Percentiles rank a stretch among this genome's conserved stretches.
phyloP scores from a whole-genome alignment of 2,797 vertebrate genomes.

The Hypotaenidia okinawae region DNA sequence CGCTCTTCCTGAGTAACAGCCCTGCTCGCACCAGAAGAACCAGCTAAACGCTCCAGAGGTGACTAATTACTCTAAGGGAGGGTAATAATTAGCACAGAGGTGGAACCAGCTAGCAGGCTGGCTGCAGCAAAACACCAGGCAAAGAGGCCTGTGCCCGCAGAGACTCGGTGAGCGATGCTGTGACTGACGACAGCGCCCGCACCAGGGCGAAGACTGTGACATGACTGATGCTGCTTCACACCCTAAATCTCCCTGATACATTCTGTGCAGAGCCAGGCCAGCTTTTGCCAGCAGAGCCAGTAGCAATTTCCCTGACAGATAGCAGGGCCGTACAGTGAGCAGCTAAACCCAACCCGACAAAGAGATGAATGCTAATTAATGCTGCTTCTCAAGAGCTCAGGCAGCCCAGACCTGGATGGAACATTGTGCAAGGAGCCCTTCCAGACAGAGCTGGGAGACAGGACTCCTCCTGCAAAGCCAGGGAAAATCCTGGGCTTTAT shows the following conservation, averaged over 20 bases:
- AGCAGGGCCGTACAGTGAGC: background rate
- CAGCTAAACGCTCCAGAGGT: background rate
- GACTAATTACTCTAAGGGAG: background rate
- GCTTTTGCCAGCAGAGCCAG: background rate
- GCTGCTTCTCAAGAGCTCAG: background rate
- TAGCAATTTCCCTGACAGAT: background rate
- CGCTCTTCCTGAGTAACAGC: fast-evolving
- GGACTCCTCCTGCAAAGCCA: background rate
- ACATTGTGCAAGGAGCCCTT: background rate
- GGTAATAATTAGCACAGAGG: background rate
- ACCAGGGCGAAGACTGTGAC: background rate
- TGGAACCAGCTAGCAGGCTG: background rate
- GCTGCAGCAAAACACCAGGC: background rate
- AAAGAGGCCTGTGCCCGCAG: too few species aligned
- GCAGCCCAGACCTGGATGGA: background rate
- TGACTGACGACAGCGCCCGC: background rate
- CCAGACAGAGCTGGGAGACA: background rate
- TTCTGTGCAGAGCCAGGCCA: background rate
- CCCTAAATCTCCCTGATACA: background rate
- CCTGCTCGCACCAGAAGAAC: fast-evolving
- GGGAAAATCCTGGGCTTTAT: background rate
- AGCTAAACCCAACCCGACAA: fast-evolving
- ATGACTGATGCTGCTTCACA: background rate
- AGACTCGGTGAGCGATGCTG: background rate
- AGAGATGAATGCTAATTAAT: background rate